phyloP scores from a whole-genome alignment of 2,113 vertebrate species.

The Vicugna pacos region DNA sequence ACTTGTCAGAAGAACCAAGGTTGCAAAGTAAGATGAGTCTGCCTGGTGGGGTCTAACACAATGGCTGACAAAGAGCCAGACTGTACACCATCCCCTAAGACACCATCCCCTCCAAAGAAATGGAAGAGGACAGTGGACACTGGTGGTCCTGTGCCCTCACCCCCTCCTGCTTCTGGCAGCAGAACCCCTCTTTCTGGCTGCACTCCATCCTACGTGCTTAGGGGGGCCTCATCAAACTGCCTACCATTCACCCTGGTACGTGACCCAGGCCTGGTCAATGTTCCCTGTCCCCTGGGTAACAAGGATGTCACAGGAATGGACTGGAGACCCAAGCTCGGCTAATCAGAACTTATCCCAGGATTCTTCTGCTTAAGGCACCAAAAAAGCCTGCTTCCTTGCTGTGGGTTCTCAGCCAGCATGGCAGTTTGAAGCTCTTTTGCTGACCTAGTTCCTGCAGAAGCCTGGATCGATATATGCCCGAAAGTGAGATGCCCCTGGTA shows the following conservation, averaged over 20 bases:
- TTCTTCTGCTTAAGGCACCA: not conserved
- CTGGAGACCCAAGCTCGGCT: not conserved
- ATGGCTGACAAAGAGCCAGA: not conserved
- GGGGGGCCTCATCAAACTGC: not conserved
- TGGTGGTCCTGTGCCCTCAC: no score
- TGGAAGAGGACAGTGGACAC: not conserved
- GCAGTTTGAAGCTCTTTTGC: not conserved
- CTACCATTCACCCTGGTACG: not conserved
- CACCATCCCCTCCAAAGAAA: not conserved
- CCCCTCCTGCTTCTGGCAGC: not conserved
- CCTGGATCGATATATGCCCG: not conserved
- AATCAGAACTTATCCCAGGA: not conserved
- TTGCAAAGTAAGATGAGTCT: not conserved
- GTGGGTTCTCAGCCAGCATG: not conserved
- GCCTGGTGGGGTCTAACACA: not conserved
- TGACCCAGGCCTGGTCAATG: not conserved
- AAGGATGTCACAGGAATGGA: not conserved
- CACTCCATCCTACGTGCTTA: not conserved
- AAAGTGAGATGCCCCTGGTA: not conserved
- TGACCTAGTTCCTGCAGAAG: not conserved
- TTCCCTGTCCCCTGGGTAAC: not conserved
- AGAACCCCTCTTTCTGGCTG: not conserved
- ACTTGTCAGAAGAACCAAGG: not conserved
- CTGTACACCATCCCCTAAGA: not conserved
- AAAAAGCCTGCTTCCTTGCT: not conserved